Evolutionary conservation across 2,113 vertebrate genomes (phyloP).

Genomic region (Chloroceryle aenea): DNA sequence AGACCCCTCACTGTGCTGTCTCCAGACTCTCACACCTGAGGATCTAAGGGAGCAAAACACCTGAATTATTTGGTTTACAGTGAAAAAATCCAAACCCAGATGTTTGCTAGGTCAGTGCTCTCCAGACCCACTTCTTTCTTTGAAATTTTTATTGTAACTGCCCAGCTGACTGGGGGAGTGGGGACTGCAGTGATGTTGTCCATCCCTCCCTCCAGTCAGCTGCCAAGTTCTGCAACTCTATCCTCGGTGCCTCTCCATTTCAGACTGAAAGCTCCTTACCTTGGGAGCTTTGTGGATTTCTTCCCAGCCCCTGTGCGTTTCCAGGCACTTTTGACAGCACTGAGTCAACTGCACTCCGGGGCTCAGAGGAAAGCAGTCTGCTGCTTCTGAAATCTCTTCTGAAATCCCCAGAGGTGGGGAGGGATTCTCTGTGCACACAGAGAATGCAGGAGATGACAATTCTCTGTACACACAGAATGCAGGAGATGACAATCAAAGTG

Average conservation of each 20-base stretch:
- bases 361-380: background rate
- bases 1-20: accelerated
- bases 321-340: background rate
- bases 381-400: background rate
- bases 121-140: background rate
- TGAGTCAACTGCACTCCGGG: background rate
- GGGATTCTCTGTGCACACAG: background rate
- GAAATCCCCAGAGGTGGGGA: background rate
- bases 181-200: background rate
- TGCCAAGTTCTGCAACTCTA: background rate
- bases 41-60: background rate
- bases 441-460: background rate
- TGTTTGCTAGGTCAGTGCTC: background rate
- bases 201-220: background rate
- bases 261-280: background rate
- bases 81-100: background rate
- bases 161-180: background rate
- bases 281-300: conserved; percentile 12
- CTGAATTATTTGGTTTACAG: background rate
- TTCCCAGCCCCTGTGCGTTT: background rate
- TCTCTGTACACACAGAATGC: background rate
- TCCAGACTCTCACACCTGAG: background rate
- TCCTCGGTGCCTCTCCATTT: background rate
- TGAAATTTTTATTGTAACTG: background rate
- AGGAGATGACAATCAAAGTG: background rate